Percentiles rank a stretch among this genome's conserved stretches.
phyloP scores from a whole-genome alignment of 2,888 invertebrate genomes.

The Papilio elwesi region DNA sequence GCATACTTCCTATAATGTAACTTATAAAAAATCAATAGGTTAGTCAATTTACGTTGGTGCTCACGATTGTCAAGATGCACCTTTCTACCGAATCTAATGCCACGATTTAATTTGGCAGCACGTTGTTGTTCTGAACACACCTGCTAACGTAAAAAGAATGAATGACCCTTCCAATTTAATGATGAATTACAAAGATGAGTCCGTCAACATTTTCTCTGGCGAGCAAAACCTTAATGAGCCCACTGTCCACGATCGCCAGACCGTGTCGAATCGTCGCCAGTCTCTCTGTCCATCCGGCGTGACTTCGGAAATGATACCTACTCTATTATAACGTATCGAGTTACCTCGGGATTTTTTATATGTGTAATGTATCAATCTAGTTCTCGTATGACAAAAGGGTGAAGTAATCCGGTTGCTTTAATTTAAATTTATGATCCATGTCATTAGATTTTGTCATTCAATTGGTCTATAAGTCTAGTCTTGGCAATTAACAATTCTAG shows the following conservation, averaged over 20 bases:
- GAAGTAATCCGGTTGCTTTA: slow-evolving; percentile 10
- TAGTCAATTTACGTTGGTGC: no score
- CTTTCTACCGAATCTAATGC: no score
- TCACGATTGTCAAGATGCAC: no score
- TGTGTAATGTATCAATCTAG: slow-evolving; percentile 18
- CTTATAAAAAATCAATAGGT: no score
- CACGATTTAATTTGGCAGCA: no score
- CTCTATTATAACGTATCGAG: slow-evolving; percentile 46
- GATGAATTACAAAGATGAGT: background rate
- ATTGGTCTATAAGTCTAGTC: background rate
- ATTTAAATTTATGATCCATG: slow-evolving; percentile 22
- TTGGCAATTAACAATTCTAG: no score
- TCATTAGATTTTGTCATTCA: background rate
- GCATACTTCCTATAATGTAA: no score
- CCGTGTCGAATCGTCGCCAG: slow-evolving; percentile 55
- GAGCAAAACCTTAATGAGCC: slow-evolving; percentile 28
- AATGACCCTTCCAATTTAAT: background rate
- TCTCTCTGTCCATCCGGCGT: slow-evolving; percentile 52
- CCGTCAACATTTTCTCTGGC: slow-evolving; percentile 2
- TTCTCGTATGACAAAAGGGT: slow-evolving; percentile 21
- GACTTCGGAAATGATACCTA: slow-evolving; percentile 48
- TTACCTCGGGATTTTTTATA: slow-evolving; percentile 36
- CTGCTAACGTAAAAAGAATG: no score
- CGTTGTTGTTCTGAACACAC: no score
- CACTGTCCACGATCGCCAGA: slow-evolving; percentile 46